phyloP scores from a whole-genome alignment of 1,140 invertebrate genomes.

The Zaprionus inermis region DNA sequence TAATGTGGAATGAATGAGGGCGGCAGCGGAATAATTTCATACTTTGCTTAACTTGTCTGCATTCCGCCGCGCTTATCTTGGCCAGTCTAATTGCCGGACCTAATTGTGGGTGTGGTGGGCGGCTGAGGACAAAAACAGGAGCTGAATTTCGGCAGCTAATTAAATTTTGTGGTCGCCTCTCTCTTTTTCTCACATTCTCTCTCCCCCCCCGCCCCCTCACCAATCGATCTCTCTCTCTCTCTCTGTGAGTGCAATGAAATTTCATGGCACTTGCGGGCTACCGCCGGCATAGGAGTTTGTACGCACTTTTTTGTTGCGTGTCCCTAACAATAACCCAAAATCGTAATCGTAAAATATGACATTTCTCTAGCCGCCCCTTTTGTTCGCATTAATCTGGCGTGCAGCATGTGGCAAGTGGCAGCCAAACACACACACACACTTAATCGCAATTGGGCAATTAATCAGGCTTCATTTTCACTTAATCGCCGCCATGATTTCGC shows the following conservation, averaged over 20 bases:
- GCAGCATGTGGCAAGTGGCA: constrained; percentile 24
- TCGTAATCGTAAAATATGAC: constrained; percentile 60
- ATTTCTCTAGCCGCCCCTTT: constrained; percentile 56
- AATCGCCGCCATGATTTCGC: constrained; percentile 70
- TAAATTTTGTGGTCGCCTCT: constrained; percentile 57
- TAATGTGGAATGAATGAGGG: constrained; percentile 1
- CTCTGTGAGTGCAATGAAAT: constrained; percentile 56
- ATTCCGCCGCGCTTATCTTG: constrained; percentile 33
- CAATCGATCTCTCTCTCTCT: neutral
- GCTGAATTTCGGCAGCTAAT: constrained; percentile 31
- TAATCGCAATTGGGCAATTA: constrained; percentile 58
- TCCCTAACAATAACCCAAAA: constrained; percentile 50
- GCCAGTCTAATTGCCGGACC: constrained; percentile 37
- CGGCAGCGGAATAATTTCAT: constrained; percentile 8
- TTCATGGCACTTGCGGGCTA: constrained; percentile 40
- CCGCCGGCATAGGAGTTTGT: neutral
- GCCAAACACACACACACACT: no score
- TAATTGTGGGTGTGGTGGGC: constrained; percentile 3
- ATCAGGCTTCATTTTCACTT: constrained; percentile 79
- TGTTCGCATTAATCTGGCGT: constrained; percentile 60
- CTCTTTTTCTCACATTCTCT: constrained; percentile 18
- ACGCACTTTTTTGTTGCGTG: constrained; percentile 43
- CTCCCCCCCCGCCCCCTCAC: no score
- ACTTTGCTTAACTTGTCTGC: constrained; percentile 30
- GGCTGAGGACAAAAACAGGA: neutral